A percentile compares a stretch with the other conserved stretches of the same genome.
Conservation (phyloP, 1,140 invertebrate species). For the Drosophila nigrodunni region DNA sequence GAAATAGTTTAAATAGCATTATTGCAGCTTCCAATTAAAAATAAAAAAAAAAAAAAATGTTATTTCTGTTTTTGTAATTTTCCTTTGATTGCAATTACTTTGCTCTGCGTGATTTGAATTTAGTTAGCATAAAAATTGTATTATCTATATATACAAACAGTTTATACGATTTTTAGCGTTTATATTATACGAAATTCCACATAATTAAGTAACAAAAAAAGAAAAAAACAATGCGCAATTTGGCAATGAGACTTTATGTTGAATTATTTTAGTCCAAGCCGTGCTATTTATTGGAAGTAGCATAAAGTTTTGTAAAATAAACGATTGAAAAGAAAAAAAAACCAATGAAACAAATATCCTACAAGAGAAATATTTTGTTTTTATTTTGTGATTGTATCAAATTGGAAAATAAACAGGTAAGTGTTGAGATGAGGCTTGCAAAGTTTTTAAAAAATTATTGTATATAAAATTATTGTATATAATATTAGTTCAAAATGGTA, state of each 20-base stretch:
- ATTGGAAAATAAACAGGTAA: too few relatives aligned
- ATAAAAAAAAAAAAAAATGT: constrained; percentile 16
- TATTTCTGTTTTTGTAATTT: constrained; percentile 23
- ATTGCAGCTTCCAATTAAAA: constrained; percentile 41
- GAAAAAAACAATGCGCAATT: constrained; percentile 68
- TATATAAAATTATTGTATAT: too few relatives aligned
- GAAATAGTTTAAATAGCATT: constrained; percentile 48
- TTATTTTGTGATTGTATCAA: neutral
- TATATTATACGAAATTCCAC: constrained; percentile 56
- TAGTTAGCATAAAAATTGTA: constrained; percentile 49
- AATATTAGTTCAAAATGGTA: too few relatives aligned
- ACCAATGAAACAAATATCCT: constrained; percentile 17
- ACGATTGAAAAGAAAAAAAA: constrained; percentile 50
- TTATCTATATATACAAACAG: constrained; percentile 41
- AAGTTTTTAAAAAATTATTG: too few relatives aligned
- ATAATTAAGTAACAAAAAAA: constrained; percentile 47
- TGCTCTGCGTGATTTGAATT: constrained; percentile 56
- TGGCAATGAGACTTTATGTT: constrained; percentile 73
- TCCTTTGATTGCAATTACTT: constrained; percentile 18
- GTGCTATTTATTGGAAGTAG: constrained; percentile 48
- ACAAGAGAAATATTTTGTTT: constrained; percentile 4
- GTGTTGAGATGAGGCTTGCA: too few relatives aligned
- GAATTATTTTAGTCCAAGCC: constrained; percentile 54
- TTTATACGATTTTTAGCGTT: constrained; percentile 42
- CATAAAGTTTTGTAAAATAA: constrained; percentile 66